Base-by-base conservation (phyloP, 2,113 vertebrate genomes). In the Plestiodon gilberti region DNA sequence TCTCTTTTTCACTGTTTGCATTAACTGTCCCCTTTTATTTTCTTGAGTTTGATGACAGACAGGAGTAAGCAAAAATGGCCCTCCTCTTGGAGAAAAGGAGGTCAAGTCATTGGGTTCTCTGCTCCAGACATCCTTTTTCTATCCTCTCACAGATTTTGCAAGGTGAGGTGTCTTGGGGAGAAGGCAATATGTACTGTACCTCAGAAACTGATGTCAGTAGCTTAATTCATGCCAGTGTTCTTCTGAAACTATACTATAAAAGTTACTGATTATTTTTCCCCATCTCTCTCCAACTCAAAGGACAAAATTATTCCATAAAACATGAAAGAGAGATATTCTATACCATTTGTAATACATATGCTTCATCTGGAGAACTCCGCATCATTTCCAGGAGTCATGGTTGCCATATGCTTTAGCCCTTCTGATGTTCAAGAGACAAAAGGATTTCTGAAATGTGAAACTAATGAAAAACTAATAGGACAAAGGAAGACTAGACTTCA, bases 401-500 rank as follows among this genome's bases (percentile, higher is more conserved):
- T 84, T 90, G 88, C 89, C 93, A 94, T 86, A 89, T 87, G 78
- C 74, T 83, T 81, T 85, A 87, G 61, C 89, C 73, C 59, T 90
- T 95, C 67, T 85, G 35, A 88, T 88, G 2, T 84, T 67, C 75
- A 85, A 90, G 90, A 77, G 71, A 38, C 71, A 35, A 77, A 79
- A 78, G 71, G 5, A 1, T 86, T 38, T 89, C 71, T 48, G 55
- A 93, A 84, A 90, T 87, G 65, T 77, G 35, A 93, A 93, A 89
- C 10, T 88, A 90, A 81, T 93, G 67, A 91, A 85, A 93, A 91
- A 78, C 52, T 90, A 93, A 83, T n/a, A 90, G 57, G 82, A 88
- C 64, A 70, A 86, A 92, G 38, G 81, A 70, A 35, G 11, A 80
- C 38, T 67, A 86, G 3, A 40, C 81, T 73, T 85, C 83, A 4